Conservation (phyloP, 1,140 invertebrate genomes). For the Diorhabda carinulata region DNA sequence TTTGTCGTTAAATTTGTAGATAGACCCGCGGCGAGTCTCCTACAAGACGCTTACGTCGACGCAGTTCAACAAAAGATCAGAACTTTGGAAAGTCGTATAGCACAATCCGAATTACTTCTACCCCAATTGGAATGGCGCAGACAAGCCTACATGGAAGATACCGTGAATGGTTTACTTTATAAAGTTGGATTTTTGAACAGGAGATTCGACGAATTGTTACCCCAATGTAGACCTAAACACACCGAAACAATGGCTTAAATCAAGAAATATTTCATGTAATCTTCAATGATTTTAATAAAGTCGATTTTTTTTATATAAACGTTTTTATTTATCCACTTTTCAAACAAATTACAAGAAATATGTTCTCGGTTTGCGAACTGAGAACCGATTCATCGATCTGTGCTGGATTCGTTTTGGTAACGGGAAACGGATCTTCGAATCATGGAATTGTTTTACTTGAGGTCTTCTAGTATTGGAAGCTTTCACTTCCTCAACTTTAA, state of each 20-base stretch:
- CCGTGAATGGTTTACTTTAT: slow-evolving; percentile 38
- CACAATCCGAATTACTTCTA: slow-evolving; percentile 41
- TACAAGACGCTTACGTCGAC: slow-evolving; percentile 46
- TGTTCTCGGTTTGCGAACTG: slow-evolving; percentile 87
- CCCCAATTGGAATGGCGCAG: slow-evolving; percentile 43
- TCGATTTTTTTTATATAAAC: slow-evolving; percentile 8
- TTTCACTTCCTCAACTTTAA: slow-evolving; percentile 89
- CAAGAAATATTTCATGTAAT: neutral
- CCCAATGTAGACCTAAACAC: slow-evolving; percentile 35
- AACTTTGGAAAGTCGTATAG: slow-evolving; percentile 41
- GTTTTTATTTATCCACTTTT: slow-evolving; percentile 11
- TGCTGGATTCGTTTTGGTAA: slow-evolving; percentile 88
- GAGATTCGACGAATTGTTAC: slow-evolving; percentile 43
- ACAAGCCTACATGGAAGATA: slow-evolving; percentile 44
- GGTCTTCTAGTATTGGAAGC: slow-evolving; percentile 86
- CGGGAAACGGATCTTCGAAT: slow-evolving; percentile 93
- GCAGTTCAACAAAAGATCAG: slow-evolving; percentile 42
- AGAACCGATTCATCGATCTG: slow-evolving; percentile 76
- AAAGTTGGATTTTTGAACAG: slow-evolving; percentile 43
- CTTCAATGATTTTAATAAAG: too few species aligned
- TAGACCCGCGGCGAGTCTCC: slow-evolving; percentile 34
- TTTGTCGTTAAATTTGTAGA: slow-evolving; percentile 20
- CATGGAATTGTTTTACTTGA: slow-evolving; percentile 97
- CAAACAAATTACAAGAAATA: slow-evolving; percentile 74
- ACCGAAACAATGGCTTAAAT: slow-evolving; percentile 19